Evolutionary conservation across 2,797 vertebrate genomes (phyloP), one percentile per base, ranked within the genome.

Genomic region (Chromis chromis): DNA sequence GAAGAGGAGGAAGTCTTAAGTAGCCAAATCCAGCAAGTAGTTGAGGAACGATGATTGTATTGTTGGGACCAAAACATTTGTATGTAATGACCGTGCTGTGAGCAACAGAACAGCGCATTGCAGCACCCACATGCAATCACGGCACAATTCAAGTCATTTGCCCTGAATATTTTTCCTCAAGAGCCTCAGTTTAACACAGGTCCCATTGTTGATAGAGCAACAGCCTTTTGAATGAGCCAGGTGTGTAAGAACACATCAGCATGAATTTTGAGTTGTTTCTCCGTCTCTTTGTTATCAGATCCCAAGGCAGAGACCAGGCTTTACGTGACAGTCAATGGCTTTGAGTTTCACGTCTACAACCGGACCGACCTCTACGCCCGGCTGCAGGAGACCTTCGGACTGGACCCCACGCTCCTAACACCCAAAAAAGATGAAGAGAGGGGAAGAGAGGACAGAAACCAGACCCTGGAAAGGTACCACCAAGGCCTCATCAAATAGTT

Each of bases 261-360:
- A 21, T 48, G 19, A 21, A 42, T 42, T 42, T 7, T 44, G 12
- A 74, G 19, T 44, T 22, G 8, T 33, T 11, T 53, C 6, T 21
- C 1, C 8, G 0, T 72, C 7, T 71, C 17, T 73, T n/a, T 52
- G 4, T 63, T 36, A 3, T 31, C 88, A 99, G 98, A 99, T 92
- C 98, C 98, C 71, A 99, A 98, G 86, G 97, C 98, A 78, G 98
- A 99, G 93, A 99, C 98, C 44, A 95, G 98, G 82, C 94, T 99
- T 13, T 97, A 98, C 70, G 95, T 99, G 84, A 99, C 97, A 22
- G 95, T 99, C 48, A 99, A 99, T 56, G 97, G 99, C 82, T 99
- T 99, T 75, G 98, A 99, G 91, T 99, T 99, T 85, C 98, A 99
- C 1, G 96, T 97, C 54, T 99, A 99, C 91, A 99, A 99, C 87